Evolutionary conservation across 2,113 vertebrate genomes (phyloP), one percentile per base, ranked within the genome.

Genomic region (Chauna torquata): DNA sequence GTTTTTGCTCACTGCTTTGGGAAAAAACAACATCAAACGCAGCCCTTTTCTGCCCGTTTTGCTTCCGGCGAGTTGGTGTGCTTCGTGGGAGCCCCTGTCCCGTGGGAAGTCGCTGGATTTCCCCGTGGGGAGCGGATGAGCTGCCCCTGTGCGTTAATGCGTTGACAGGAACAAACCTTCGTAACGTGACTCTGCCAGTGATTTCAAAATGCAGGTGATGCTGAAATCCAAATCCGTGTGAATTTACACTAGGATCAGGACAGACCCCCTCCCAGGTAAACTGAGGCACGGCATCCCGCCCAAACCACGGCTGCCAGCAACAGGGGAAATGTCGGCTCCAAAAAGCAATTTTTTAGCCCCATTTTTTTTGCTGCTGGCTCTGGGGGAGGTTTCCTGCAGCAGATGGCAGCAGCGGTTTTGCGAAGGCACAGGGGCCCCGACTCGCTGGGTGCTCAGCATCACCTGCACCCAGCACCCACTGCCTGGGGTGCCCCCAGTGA

Each of bases 401-500:
- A 97, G 95, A 42, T 91, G 96, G 95, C 95, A 96, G 94, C 95
- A 96, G 91, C 1, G 68, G 80, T 10, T 94, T 92, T 66, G 71
- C 2, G 7, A 76, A 68, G 45, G 14, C 1, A 0, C 12, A 2
- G 2, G 7, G 47, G 30, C 27, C 1, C 0, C n/a, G 17, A 50
- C 28, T 10, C 0, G 1, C 5, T 42, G 69, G 88, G 22, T 42
- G 62, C 85, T 38, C 75, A 49, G 57, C 76, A 44, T 52, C 27
- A 16, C 49, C 69, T 11, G 4, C 52, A 36, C 8, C 23, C 74
- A 24, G 1, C 27, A 28, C 62, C 36, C 28, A 16, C 62, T 65
- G 27, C 62, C 38, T 11, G 23, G 49, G 49, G 50, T 52, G 50
- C 50, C 24, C 50, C 50, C 27, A 9, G 28, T 18, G 17, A 42